Conservation (phyloP, 2,888 invertebrate species). For the Pachliopta kotzebuea region DNA sequence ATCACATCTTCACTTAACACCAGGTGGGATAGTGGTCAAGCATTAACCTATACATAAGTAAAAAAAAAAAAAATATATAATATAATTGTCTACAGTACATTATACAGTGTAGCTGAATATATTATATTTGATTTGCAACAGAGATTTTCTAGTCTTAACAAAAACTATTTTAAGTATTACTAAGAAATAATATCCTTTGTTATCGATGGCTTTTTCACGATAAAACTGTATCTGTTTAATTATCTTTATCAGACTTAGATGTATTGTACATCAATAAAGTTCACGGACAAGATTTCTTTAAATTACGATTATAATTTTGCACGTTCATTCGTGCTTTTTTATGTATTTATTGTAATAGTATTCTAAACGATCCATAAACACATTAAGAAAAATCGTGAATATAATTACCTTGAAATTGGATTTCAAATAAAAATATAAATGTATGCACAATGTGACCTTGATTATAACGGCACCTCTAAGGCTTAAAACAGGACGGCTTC, state of each 20-base stretch:
- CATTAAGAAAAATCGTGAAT: conserved; percentile 25
- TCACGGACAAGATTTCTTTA: not conserved
- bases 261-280: not conserved
- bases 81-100: too few species aligned
- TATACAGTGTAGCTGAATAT: too few species aligned
- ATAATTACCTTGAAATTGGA: conserved; percentile 26
- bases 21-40: too few species aligned
- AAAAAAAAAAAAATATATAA: too few species aligned
- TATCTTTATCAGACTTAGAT: not conserved
- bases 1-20: too few species aligned
- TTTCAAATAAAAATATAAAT: conserved; percentile 20
- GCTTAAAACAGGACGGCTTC: conserved; percentile 7
- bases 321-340: not conserved
- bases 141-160: too few species aligned
- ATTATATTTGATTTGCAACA: too few species aligned
- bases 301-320: not conserved
- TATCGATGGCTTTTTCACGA: not conserved
- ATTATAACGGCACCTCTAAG: conserved; percentile 13
- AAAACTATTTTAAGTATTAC: too few species aligned
- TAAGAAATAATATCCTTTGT: too few species aligned
- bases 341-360: not conserved
- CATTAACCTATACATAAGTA: too few species aligned
- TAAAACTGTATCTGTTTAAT: not conserved
- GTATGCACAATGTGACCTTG: conserved; percentile 19
- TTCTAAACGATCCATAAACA: conserved; percentile 5